These are phyloP conservation scores for Andrena haemorrhoa DNA, from an alignment of 2,888 invertebrate species.

Conservation along the genomic window DNA sequence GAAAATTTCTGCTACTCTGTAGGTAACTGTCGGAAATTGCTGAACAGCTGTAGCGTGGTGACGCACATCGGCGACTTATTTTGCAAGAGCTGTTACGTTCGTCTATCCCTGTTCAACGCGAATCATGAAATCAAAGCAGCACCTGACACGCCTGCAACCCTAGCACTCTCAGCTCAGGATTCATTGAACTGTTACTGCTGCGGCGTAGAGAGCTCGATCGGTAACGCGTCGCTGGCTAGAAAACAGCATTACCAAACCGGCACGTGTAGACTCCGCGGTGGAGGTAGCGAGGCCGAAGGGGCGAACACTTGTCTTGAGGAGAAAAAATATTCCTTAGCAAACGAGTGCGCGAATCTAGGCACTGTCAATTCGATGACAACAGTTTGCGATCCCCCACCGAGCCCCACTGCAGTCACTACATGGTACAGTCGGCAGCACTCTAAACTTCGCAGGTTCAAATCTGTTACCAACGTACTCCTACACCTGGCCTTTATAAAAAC, in stretches of 20 bases:
- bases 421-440: constrained; percentile 71
- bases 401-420: constrained; percentile 61
- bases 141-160: neutral
- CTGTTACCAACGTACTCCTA: neutral
- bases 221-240: constrained; percentile 30
- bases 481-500: neutral
- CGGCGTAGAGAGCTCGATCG: constrained; percentile 47
- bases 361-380: constrained; percentile 47
- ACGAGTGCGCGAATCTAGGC: constrained; percentile 35
- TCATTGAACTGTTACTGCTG: constrained; percentile 39
- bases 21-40: constrained; percentile 82
- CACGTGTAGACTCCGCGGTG: constrained; percentile 70
- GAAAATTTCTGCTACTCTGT: constrained; percentile 19
- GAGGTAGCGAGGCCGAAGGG: constrained; percentile 60
- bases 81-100: constrained; percentile 80
- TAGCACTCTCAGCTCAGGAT: constrained; percentile 16
- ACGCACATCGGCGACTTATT: constrained; percentile 80
- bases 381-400: constrained; percentile 54
- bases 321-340: constrained; percentile 52
- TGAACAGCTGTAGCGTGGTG: constrained; percentile 79
- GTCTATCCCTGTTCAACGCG: constrained; percentile 59
- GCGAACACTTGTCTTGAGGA: constrained; percentile 37
- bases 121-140: constrained; percentile 36
- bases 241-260: constrained; percentile 36
- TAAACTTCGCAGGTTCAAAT: constrained; percentile 50